phyloP scores from a whole-genome alignment of 2,888 invertebrate species.

The Clunio marinus region DNA sequence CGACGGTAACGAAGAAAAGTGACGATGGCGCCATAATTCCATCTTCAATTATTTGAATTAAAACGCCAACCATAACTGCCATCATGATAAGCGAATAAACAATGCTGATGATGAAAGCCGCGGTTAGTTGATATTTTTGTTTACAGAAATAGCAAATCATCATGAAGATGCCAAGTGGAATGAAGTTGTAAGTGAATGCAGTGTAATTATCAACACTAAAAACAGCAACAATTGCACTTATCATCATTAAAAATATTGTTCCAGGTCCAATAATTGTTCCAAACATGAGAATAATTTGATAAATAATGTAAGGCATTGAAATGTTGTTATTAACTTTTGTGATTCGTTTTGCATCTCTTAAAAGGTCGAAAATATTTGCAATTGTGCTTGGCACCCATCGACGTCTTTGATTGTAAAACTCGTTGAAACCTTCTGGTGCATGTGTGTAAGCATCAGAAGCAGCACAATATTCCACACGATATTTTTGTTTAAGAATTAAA shows the following conservation, averaged over 20 bases:
- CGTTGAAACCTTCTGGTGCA: conserved; percentile 85
- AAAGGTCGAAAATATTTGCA: conserved; percentile 87
- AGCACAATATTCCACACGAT: conserved; percentile 78
- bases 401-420: conserved; percentile 90
- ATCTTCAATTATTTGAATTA: conserved; percentile 72
- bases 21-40: conserved; percentile 78
- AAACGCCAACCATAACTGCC: conserved; percentile 76
- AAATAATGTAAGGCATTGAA: conserved; percentile 71
- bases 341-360: conserved; percentile 71
- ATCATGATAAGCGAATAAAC: conserved; percentile 82
- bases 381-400: conserved; percentile 96
- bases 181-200: conserved; percentile 62
- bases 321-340: conserved; percentile 84
- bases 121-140: conserved; percentile 61
- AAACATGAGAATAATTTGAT: conserved; percentile 67
- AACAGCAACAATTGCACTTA: conserved; percentile 65
- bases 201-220: conserved; percentile 66
- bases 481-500: conserved; percentile 82
- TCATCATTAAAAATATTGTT: conserved; percentile 73
- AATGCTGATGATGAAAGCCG: conserved; percentile 72
- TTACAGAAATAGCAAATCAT: conserved; percentile 61
- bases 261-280: conserved; percentile 65
- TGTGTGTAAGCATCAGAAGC: conserved; percentile 94
- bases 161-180: conserved; percentile 65
- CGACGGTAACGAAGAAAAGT: conserved; percentile 74